Evolutionary conservation across 2,113 vertebrate species (phyloP).

Genomic region (Microcebus murinus): DNA sequence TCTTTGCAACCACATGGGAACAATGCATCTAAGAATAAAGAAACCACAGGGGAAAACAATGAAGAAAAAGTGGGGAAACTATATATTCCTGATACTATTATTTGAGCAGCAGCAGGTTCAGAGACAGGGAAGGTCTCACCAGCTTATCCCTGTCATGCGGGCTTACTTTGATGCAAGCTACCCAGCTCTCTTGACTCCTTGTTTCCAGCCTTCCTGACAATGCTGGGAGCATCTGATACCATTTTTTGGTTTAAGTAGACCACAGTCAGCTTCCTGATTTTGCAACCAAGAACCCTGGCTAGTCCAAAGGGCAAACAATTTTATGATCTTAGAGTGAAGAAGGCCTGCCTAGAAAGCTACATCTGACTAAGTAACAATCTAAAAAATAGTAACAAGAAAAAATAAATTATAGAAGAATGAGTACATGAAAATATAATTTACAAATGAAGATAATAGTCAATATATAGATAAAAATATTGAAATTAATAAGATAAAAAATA

Average conservation of each 20-base stretch:
- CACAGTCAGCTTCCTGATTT: slow-evolving; percentile 42
- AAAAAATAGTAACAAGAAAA: slow-evolving; percentile 48
- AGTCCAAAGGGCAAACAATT: slow-evolving; percentile 11
- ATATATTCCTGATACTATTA: background rate
- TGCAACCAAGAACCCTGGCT: slow-evolving; percentile 30
- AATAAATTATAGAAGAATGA: slow-evolving; percentile 24
- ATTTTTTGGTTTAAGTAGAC: slow-evolving; percentile 25
- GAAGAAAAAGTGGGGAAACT: background rate
- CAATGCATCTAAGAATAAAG: background rate
- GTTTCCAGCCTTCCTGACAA: slow-evolving; percentile 12
- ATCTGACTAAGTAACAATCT: background rate
- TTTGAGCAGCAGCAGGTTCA: background rate
- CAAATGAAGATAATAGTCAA: background rate
- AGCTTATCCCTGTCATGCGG: background rate
- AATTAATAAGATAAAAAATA: slow-evolving; percentile 34
- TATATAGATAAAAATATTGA: background rate
- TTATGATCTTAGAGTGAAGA: slow-evolving; percentile 10
- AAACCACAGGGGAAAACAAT: background rate
- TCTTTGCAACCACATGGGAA: background rate
- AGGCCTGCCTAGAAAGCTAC: background rate
- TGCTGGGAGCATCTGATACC: background rate
- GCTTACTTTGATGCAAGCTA: background rate
- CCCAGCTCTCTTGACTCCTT: background rate
- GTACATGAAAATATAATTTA: background rate
- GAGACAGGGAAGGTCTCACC: background rate